Percentiles rank a stretch among this genome's conserved stretches.
phyloP scores from a whole-genome alignment of 2,113 vertebrate species.

The Cercocebus atys region DNA sequence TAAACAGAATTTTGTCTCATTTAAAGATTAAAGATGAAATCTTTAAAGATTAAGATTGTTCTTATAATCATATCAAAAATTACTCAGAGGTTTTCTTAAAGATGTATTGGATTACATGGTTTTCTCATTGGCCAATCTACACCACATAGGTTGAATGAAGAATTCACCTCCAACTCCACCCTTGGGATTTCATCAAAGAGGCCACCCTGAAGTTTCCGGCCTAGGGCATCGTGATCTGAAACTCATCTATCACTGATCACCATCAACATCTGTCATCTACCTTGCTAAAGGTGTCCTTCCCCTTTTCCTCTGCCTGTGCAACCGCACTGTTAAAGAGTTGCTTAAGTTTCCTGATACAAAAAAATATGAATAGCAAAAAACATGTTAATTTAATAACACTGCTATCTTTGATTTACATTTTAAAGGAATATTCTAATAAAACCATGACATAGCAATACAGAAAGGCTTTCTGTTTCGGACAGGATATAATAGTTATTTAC shows the following conservation, averaged over 20 bases:
- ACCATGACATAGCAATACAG: background rate
- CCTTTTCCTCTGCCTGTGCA: background rate
- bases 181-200: constrained; percentile 81
- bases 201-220: constrained; percentile 74
- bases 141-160: constrained; percentile 27
- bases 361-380: background rate
- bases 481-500: background rate
- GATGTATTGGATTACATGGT: constrained; percentile 75
- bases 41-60: background rate
- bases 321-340: background rate
- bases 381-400: background rate
- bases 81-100: constrained; percentile 67
- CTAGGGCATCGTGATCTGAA: constrained; percentile 60
- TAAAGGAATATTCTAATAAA: background rate
- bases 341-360: background rate
- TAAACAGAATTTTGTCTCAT: background rate
- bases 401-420: background rate
- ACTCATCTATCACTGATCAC: constrained; percentile 72
- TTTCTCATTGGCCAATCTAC: constrained; percentile 76
- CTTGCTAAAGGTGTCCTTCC: background rate
- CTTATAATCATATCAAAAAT: constrained; percentile 43
- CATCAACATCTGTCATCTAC: constrained; percentile 15
- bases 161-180: constrained; percentile 48
- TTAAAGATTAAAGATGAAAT: background rate
- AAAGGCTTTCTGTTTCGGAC: background rate